These are phyloP conservation scores for Dynastes tityus DNA, from an alignment of 2,888 invertebrate species.

Conservation along the genomic window DNA sequence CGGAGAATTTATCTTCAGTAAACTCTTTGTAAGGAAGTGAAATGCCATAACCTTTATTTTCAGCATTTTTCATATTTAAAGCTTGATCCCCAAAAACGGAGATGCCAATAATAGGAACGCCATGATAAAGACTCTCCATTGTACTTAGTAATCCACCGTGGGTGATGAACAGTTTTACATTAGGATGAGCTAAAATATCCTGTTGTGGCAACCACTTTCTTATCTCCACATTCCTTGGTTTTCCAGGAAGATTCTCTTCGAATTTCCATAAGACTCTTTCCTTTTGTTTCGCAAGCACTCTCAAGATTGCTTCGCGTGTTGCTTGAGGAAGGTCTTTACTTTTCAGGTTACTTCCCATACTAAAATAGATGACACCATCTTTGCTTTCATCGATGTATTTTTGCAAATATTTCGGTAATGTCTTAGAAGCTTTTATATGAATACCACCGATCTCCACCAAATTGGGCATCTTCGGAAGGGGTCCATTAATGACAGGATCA, in stretches of 20 bases:
- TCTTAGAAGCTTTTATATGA: conserved; percentile 65
- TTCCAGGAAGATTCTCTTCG: conserved; percentile 68
- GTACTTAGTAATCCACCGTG: conserved; percentile 59
- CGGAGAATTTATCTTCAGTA: conserved; percentile 52
- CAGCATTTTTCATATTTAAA: conserved; percentile 54
- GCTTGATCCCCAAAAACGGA: conserved; percentile 58
- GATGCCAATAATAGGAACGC: conserved; percentile 56
- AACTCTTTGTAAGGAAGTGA: conserved; percentile 52
- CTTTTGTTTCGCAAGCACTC: conserved; percentile 75
- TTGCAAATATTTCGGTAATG: conserved; percentile 70
- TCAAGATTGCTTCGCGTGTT: conserved; percentile 72
- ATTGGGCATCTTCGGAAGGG: conserved; percentile 73
- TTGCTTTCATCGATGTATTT: conserved; percentile 72
- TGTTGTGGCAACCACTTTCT: conserved; percentile 70
- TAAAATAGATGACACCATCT: conserved; percentile 75
- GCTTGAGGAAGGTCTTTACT: conserved; percentile 73
- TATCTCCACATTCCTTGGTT: conserved; percentile 68
- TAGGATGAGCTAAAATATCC: conserved; percentile 59
- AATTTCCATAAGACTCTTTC: conserved; percentile 73
- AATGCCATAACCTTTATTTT: conserved; percentile 53
- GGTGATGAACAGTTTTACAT: conserved; percentile 58
- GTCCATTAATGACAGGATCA: conserved; percentile 72
- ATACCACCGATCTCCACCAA: conserved; percentile 75
- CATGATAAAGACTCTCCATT: conserved; percentile 56
- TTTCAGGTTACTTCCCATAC: conserved; percentile 76